phyloP scores from a whole-genome alignment of 2,113 vertebrate genomes.

The Martes martes region DNA sequence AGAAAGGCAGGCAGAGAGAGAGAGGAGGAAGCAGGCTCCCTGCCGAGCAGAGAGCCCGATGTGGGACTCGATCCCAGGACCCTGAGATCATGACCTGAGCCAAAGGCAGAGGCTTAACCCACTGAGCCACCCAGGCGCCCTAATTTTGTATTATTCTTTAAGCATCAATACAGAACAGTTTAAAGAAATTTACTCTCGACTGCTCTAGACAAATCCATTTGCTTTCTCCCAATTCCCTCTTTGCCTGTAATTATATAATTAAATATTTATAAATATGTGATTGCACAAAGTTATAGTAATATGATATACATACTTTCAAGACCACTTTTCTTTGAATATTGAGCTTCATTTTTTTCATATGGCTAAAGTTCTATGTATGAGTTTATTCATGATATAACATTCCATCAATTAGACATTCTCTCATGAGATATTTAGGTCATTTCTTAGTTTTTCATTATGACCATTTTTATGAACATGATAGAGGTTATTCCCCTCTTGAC shows the following conservation, averaged over 20 bases:
- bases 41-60: too few relatives aligned
- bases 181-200: background rate
- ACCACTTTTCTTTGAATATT: background rate
- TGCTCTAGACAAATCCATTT: background rate
- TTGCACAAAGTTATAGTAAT: background rate
- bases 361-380: background rate
- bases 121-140: too few relatives aligned
- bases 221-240: background rate
- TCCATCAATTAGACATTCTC: background rate
- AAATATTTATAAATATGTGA: constrained; percentile 18
- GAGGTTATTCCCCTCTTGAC: background rate
- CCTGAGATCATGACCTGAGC: too few relatives aligned
- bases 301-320: background rate
- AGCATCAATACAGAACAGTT: background rate
- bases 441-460: constrained; percentile 1
- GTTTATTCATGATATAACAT: background rate
- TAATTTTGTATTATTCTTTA: background rate
- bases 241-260: constrained; percentile 18
- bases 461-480: background rate
- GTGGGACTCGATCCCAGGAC: too few relatives aligned
- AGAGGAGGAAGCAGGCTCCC: too few relatives aligned
- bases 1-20: too few relatives aligned
- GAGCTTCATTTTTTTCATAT: background rate
- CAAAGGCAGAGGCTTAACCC: too few relatives aligned
- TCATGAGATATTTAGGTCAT: background rate